Base-by-base conservation (phyloP, 2,113 vertebrate genomes). In the Grammomys dolichurus region DNA sequence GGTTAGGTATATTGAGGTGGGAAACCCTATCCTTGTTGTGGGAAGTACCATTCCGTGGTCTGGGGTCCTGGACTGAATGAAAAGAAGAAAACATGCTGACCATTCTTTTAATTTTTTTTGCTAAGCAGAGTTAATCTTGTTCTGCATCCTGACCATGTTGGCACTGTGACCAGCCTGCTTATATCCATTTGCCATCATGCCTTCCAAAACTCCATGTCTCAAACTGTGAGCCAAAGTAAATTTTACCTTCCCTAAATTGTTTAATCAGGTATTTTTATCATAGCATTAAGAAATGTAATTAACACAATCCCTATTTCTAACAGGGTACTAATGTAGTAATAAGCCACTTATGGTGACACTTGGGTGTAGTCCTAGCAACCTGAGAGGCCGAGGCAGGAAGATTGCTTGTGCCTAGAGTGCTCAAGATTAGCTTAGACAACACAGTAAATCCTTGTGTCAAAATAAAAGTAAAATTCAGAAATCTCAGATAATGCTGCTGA, bases 111-210 rank as follows among this genome's bases (percentile, higher is more conserved):
- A 36, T 33, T 63, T 63, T 13, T 69, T 69, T 36, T 69, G 67
- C 5, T 0, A 1, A 3, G 6, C 19, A 48, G 20, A 24, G 3
- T 48, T 19, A 10, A 12, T 22, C 43, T 48, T 20, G 33, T 13
- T 86, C 63, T 69, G 33, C 31, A 69, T 69, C 43, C 43, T 2
- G 84, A 86, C 63, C 3, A 7, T 36, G 17, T 26, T 48, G 46
- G 17, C 17, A 12, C 13, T 3, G 19, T 67, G 43, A 67, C 40
- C 16, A 31, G n/a, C n/a, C 58, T 63, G 2, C 4, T 5, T 48
- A 46, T 9, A 1, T 3, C 2, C 4, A 63, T n/a, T 31, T 46
- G 43, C 26, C 28, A 33, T 8, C 28, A 13, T 48, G 63, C 17
- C 31, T 69, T 48, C 3, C 43, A 22, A 43, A 31, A 33, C 19